phyloP scores from a whole-genome alignment of 2,888 invertebrate species.

The Trachelus iudaicus region DNA sequence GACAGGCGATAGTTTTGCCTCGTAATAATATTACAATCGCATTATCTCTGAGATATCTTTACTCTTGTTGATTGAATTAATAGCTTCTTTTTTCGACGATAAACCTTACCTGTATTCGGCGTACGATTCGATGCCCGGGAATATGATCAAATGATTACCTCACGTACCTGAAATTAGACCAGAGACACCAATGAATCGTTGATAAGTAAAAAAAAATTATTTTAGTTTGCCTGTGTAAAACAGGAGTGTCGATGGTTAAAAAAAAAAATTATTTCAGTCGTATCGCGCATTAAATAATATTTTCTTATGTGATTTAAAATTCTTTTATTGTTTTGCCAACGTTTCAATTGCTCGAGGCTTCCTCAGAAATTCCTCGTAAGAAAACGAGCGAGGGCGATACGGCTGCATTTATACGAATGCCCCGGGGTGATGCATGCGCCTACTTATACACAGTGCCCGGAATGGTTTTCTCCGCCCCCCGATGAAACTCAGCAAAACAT shows the following conservation, averaged over 20 bases:
- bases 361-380: neutral
- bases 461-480: neutral
- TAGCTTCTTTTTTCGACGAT: neutral
- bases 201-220: neutral
- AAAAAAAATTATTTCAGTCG: neutral
- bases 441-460: neutral
- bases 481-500: neutral
- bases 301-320: neutral
- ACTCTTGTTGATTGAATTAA: neutral
- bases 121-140: neutral
- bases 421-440: neutral
- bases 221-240: neutral
- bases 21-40: neutral
- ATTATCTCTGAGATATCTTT: neutral
- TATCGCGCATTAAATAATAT: no score
- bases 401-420: neutral
- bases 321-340: neutral
- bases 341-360: neutral
- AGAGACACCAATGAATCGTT: no score
- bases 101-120: neutral
- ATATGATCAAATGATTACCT: neutral
- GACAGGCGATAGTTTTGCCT: neutral
- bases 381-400: neutral
- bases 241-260: neutral
- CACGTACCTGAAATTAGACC: neutral